Percentiles rank a stretch among this genome's conserved stretches.
These are phyloP conservation scores for Ictalurus punctatus DNA, from an alignment of 2,113 vertebrate genomes.

Conservation along the genomic window DNA sequence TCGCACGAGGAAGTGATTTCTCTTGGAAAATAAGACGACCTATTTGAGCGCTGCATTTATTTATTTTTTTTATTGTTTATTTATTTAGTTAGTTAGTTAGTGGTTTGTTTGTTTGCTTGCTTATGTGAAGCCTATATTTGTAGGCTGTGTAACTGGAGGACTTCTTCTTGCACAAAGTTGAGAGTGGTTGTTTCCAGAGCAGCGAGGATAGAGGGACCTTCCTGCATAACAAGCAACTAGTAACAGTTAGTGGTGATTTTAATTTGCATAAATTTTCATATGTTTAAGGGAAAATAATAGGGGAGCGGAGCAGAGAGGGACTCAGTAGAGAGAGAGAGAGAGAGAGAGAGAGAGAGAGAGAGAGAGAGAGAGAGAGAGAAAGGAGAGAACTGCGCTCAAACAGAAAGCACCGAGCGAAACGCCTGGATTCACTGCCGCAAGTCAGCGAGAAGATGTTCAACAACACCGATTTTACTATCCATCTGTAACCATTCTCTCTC, in stretches of 20 bases:
- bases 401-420: neutral
- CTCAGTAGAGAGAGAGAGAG: constrained; percentile 77
- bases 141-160: constrained; percentile 23
- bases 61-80: too few species aligned
- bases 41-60: neutral
- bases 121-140: constrained; percentile 36
- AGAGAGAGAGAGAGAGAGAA: constrained; percentile 58
- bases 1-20: neutral
- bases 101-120: neutral
- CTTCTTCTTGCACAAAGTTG: constrained; percentile 73
- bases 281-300: constrained; percentile 96
- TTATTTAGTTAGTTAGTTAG: too few species aligned
- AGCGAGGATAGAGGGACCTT: constrained; percentile 65
- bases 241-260: constrained; percentile 96
- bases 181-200: constrained; percentile 80
- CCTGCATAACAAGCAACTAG: constrained; percentile 86
- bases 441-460: constrained; percentile 25
- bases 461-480: neutral
- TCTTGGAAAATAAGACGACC: neutral
- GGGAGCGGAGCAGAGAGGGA: constrained; percentile 84
- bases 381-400: constrained; percentile 26
- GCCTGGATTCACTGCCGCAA: constrained; percentile 27
- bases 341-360: constrained; percentile 41
- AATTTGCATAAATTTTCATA: constrained; percentile 98
- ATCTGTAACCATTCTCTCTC: neutral